Base-by-base conservation (phyloP, 1,140 invertebrate genomes). In the Scaptodrosophila lebanonensis region DNA sequence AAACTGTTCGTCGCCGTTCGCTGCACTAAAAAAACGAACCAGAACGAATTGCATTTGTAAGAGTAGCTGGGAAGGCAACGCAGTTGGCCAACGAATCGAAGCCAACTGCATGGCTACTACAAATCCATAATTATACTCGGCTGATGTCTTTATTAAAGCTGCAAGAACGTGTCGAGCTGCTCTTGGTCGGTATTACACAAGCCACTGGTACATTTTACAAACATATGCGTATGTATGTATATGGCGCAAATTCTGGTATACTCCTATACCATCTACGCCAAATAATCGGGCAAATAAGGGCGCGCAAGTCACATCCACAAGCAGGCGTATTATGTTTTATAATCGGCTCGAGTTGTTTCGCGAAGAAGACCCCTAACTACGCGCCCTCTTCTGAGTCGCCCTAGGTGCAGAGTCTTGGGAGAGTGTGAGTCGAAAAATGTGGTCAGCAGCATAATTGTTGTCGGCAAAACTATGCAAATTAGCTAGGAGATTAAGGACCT, bases 101-200 rank as follows among this genome's bases (percentile, higher is more conserved):
- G 18, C 18, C 2, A 57, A 47, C 47, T 62, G 43, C 7, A 22
- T 45, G 45, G 58, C 66, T 73, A 79, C 69, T 72, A 82, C 75
- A 82, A 82, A 70, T 82, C 75, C 75, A 75, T 82, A 82, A 82
- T 82, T 82, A 82, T 82, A 67, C 62, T 69, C 75, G 66, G 75
- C 75, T 79, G 76, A 82, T 82, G 75, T 82, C 75, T 82, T 82
- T 82, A 82, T 82, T 82, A 83, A 82, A 82, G 75, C 73, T 66
- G 63, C 70, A 68, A 58, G 75, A 73, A 82, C 73, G 79, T 77
- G 72, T 72, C n/a, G n/a, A n/a, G n/a, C n/a, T n/a, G n/a, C n/a
- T n/a, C n/a, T n/a, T n/a, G n/a, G n/a, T n/a, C n/a, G n/a, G n/a
- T n/a, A n/a, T n/a, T n/a, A n/a, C n/a, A n/a, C n/a, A n/a, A n/a